Evolutionary conservation across 2,797 vertebrate genomes (phyloP).

Genomic region (Bradypodion pumilum): DNA sequence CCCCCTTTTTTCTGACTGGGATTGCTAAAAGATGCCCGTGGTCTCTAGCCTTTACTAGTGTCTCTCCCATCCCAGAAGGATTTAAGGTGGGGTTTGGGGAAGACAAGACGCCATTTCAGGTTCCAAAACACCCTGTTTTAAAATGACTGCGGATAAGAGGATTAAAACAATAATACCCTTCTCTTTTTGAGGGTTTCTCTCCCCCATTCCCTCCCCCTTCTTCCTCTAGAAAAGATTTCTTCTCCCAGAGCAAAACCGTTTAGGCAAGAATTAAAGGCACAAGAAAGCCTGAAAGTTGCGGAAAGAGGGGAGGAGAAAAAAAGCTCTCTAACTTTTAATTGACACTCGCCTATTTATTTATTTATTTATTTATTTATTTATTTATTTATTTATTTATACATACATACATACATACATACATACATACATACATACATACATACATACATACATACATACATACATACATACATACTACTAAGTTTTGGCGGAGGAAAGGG

Average conservation of each 20-base stretch:
- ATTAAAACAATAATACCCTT: constrained; percentile 99
- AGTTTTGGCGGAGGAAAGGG: constrained; percentile 69
- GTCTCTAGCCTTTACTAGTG: constrained; percentile 83
- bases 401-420: too few relatives aligned
- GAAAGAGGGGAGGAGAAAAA: not conserved
- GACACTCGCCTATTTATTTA: constrained; percentile 84
- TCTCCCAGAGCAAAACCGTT: constrained; percentile 98
- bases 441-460: too few relatives aligned
- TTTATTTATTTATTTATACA: constrained; percentile 47
- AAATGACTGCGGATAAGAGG: constrained; percentile 98
- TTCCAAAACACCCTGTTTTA: constrained; percentile 91
- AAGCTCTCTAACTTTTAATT: constrained; percentile 85
- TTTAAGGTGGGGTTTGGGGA: constrained; percentile 86
- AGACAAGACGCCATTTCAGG: constrained; percentile 93
- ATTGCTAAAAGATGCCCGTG: constrained; percentile 82
- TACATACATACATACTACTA: constrained; percentile 72
- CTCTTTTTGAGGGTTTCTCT: constrained; percentile 90
- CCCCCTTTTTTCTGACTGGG: constrained; percentile 71
- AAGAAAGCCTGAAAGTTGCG: constrained; percentile 79
- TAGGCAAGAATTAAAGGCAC: constrained; percentile 98
- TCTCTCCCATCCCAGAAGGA: constrained; percentile 86
- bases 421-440: constrained; percentile 32
- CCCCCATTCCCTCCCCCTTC: constrained; percentile 61
- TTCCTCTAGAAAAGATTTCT: constrained; percentile 94
- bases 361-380: not conserved